Evolutionary conservation across 2,113 vertebrate species (phyloP).

Genomic region (Phoxinus phoxinus): DNA sequence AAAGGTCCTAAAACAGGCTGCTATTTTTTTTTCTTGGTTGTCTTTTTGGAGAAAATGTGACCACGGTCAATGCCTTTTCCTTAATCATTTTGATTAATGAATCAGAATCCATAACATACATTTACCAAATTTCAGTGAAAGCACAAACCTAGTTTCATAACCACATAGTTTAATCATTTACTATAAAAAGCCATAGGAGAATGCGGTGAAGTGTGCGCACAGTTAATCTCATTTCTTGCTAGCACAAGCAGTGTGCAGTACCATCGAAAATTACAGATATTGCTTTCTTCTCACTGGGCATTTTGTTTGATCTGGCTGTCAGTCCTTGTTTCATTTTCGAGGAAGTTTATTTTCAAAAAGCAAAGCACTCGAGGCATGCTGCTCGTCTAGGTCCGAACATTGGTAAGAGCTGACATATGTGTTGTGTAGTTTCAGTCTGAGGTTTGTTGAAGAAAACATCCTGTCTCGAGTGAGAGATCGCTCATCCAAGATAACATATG

Average conservation of each 20-base stretch:
- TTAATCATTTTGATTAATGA: background rate
- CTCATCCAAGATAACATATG: constrained; percentile 44
- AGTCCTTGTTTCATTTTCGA: constrained; percentile 22
- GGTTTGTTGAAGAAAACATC: constrained; percentile 58
- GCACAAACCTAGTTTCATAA: background rate
- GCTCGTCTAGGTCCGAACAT: background rate
- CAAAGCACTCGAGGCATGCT: constrained; percentile 41
- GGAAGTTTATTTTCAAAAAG: constrained; percentile 53
- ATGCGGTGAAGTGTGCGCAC: background rate
- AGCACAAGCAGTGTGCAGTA: no score
- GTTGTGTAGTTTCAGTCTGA: constrained; percentile 55
- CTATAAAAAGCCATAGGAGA: constrained; percentile 3
- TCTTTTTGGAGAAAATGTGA: background rate
- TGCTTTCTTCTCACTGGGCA: background rate
- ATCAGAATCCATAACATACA: background rate
- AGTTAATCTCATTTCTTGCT: background rate
- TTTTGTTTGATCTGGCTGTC: constrained; percentile 38
- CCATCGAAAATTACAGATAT: constrained; percentile 3
- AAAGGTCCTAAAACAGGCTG: background rate
- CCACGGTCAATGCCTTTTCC: background rate
- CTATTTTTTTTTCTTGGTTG: background rate
- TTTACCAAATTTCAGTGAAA: background rate
- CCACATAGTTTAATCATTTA: background rate
- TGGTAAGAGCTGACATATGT: constrained; percentile 54
- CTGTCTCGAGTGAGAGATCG: constrained; percentile 30